Conservation (phyloP, 2,888 invertebrate species). For the Ochropleura leucogaster region DNA sequence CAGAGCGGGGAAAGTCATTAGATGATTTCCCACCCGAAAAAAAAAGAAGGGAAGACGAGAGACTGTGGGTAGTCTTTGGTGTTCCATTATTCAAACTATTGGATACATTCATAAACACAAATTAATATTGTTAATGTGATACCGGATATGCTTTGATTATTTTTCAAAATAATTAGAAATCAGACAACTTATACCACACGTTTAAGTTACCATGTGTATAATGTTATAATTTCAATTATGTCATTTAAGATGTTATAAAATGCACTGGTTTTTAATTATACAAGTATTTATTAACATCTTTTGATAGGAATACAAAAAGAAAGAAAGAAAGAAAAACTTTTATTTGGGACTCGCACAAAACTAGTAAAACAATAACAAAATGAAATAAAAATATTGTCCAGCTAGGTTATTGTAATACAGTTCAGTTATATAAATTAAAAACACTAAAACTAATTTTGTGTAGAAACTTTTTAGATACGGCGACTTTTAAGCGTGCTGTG, state of each 20-base stretch:
- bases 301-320: neutral
- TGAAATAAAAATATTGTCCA: no score
- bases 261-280: neutral
- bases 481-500: neutral
- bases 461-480: neutral
- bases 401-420: no score
- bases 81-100: no score
- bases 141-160: neutral
- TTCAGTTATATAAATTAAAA: neutral
- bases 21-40: no score
- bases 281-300: neutral
- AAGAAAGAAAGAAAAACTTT: no score
- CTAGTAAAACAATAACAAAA: no score
- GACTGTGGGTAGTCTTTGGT: no score
- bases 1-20: no score
- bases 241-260: neutral
- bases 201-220: slow-evolving; percentile 1
- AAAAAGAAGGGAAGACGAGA: no score
- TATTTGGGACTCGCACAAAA: no score
- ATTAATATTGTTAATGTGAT: neutral
- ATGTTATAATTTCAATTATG: neutral
- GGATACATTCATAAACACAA: neutral
- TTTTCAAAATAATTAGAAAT: neutral
- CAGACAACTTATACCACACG: neutral
- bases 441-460: neutral